These are phyloP conservation scores for Raja brachyura DNA, from an alignment of 2,113 vertebrate species.

Conservation along the genomic window DNA sequence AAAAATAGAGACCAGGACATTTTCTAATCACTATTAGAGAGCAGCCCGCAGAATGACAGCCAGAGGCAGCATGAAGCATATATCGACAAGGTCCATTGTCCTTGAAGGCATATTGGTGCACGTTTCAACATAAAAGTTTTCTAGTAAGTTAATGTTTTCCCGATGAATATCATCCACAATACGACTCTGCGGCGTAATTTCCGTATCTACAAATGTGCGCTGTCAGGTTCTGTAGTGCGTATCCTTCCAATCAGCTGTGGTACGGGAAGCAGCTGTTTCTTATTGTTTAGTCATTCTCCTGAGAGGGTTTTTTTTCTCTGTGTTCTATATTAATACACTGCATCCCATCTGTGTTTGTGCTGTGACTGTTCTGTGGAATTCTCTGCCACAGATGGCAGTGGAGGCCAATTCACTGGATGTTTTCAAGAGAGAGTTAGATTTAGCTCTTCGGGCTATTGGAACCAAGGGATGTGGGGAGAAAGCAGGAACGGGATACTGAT, in stretches of 20 bases:
- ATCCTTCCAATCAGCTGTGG: background rate
- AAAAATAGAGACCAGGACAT: slow-evolving; percentile 7
- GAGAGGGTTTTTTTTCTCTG: background rate
- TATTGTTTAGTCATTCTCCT: background rate
- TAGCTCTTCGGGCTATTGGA: too few relatives aligned
- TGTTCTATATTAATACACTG: background rate
- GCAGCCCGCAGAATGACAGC: slow-evolving; percentile 33
- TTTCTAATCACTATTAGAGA: slow-evolving; percentile 33
- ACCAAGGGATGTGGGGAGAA: too few relatives aligned
- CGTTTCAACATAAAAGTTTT: slow-evolving; percentile 2
- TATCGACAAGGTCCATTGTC: slow-evolving; percentile 29
- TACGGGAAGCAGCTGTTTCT: background rate
- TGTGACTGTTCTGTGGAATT: background rate
- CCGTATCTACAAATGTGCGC: background rate
- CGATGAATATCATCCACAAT: slow-evolving; percentile 19
- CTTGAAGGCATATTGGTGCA: slow-evolving; percentile 37
- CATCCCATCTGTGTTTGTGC: background rate
- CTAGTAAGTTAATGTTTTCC: slow-evolving; percentile 5
- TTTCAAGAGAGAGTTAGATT: too few relatives aligned
- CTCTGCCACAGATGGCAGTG: too few relatives aligned
- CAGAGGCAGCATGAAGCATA: slow-evolving; percentile 24
- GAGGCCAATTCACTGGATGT: too few relatives aligned
- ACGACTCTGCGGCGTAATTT: background rate
- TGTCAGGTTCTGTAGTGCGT: background rate
- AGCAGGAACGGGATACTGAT: too few relatives aligned